Conservation (phyloP, 2,888 invertebrate species). For the Dione vanillae region DNA sequence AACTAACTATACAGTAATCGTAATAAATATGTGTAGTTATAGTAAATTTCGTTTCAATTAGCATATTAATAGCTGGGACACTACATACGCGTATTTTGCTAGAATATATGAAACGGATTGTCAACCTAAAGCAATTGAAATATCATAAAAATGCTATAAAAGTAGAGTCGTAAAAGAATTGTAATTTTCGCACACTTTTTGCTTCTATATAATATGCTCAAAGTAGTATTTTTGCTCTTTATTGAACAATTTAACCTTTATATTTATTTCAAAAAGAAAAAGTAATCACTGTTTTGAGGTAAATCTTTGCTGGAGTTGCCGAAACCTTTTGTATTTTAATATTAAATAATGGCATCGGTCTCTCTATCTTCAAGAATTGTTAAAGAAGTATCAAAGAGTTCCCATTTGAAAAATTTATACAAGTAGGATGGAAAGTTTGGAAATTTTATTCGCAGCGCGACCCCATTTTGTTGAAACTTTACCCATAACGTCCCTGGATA, state of each 20-base stretch:
- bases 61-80: conserved; percentile 72
- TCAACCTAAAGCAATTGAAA: conserved; percentile 77
- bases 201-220: conserved; percentile 52
- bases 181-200: conserved; percentile 60
- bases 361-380: conserved; percentile 24
- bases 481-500: conserved; percentile 61
- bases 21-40: conserved; percentile 44
- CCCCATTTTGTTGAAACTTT: conserved; percentile 66
- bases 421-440: conserved; percentile 74
- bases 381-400: conserved; percentile 54
- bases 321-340: conserved; percentile 30
- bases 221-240: conserved; percentile 31
- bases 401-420: conserved; percentile 65
- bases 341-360: conserved; percentile 25
- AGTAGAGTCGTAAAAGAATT: conserved; percentile 70
- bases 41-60: conserved; percentile 67
- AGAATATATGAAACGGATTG: conserved; percentile 76
- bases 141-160: conserved; percentile 79
- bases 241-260: conserved; percentile 35
- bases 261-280: neutral
- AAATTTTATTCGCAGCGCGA: conserved; percentile 68
- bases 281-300: neutral
- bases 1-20: conserved; percentile 24
- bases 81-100: conserved; percentile 73
- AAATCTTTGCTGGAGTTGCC: neutral